Conservation (phyloP, 1,140 invertebrate genomes). For the Galendromus occidentalis region DNA sequence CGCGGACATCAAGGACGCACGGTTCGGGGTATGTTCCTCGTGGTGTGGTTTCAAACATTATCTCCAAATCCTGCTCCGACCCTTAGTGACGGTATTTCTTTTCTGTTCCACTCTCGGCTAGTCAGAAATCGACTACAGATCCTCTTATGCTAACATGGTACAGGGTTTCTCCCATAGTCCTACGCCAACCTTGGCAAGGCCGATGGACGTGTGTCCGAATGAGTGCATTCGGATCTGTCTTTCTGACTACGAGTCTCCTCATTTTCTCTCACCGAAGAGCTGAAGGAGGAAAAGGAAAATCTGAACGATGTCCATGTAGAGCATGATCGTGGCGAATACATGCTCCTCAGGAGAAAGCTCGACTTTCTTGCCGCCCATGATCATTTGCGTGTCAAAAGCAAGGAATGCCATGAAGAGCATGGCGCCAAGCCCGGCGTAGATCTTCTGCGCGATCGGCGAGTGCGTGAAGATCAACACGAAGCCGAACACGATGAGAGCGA, state of each 20-base stretch:
- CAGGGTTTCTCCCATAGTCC: background rate
- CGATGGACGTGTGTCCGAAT: background rate
- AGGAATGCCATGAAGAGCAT: slow-evolving; percentile 33
- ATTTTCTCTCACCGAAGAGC: slow-evolving; percentile 26
- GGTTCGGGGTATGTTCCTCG: no score
- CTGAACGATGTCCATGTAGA: slow-evolving; percentile 42
- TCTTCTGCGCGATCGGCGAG: slow-evolving; percentile 22
- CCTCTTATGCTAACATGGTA: background rate
- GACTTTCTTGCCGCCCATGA: slow-evolving; percentile 42
- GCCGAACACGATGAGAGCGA: slow-evolving; percentile 35
- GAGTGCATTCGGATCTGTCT: background rate
- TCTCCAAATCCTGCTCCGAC: no score
- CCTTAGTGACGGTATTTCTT: background rate
- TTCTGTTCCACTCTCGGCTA: background rate
- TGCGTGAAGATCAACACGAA: slow-evolving; percentile 27
- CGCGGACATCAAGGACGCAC: no score
- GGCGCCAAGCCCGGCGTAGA: slow-evolving; percentile 17
- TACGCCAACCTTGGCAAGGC: background rate
- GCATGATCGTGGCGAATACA: slow-evolving; percentile 37
- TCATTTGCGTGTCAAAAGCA: slow-evolving; percentile 43
- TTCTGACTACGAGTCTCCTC: background rate
- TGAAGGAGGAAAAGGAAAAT: slow-evolving; percentile 42
- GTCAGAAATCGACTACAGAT: background rate
- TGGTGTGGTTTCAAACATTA: no score
- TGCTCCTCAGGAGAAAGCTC: slow-evolving; percentile 43